Conservation (phyloP, 2,888 invertebrate species). For the Amitus sp. region DNA sequence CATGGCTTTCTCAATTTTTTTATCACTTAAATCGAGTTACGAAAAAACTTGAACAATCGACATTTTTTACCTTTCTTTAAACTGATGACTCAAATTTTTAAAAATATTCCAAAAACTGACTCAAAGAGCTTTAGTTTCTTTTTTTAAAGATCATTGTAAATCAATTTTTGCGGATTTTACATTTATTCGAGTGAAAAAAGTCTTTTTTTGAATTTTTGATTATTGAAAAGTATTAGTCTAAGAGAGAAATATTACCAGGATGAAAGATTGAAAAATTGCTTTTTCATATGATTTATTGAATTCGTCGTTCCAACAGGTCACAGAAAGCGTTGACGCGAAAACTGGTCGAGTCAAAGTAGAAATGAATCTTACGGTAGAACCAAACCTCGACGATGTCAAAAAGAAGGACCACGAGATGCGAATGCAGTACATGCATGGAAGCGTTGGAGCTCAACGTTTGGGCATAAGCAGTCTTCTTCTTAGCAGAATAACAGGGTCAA, state of each 20-base stretch:
- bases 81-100: background rate
- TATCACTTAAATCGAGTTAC: too few relatives aligned
- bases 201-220: too few relatives aligned
- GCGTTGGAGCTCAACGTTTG: conserved; percentile 71
- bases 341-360: conserved; percentile 72
- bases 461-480: conserved; percentile 78
- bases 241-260: too few relatives aligned
- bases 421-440: conserved; percentile 69
- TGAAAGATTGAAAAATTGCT: conserved; percentile 3
- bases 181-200: too few relatives aligned
- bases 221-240: too few relatives aligned
- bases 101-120: too few relatives aligned
- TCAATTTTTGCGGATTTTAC: too few relatives aligned
- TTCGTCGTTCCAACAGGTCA: conserved; percentile 66
- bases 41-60: too few relatives aligned
- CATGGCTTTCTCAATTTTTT: too few relatives aligned
- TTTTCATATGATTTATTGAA: background rate
- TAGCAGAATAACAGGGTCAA: conserved; percentile 87
- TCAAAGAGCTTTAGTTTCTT: too few relatives aligned
- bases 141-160: too few relatives aligned
- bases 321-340: conserved; percentile 68
- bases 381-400: conserved; percentile 55
- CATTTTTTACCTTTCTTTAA: too few relatives aligned
- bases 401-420: conserved; percentile 55
- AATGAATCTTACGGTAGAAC: conserved; percentile 69